Base-by-base conservation (phyloP, 2,113 vertebrate species). In the Tragelaphus strepsiceros region DNA sequence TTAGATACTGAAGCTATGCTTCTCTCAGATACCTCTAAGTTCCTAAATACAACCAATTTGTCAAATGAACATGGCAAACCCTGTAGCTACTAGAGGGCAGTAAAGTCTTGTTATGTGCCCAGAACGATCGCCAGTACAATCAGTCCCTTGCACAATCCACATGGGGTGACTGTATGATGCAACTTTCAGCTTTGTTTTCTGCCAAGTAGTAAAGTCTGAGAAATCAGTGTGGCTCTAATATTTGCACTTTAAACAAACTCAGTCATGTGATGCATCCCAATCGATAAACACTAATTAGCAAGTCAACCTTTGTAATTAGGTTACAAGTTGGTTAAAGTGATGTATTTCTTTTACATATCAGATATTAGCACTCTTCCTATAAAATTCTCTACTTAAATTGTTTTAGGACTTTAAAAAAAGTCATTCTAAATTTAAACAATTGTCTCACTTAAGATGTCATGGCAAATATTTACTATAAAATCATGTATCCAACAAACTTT, bases 21-120 rank as follows among this genome's bases (percentile, higher is more conserved):
- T 95, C 59, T 88, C 58, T 95, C 43, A 84, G 10, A 24, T 17
- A 67, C 58, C 14, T 89, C 74, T n/a, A 89, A 82, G 62, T 94
- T 96, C 26, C 51, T 93, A 64, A 95, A 64, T 82, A 35, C 39
- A 84, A 83, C 83, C 96, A 32, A 93, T 93, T 98, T 94, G 30
- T 35, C 62, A 80, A 90, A 54, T 53, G 59, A 95, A 90, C 95
- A 96, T 98, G 0, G 53, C 98, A 97, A 97, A 94, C 67, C n/a
- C 74, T 78, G 92, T 98, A 98, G 80, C 97, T 99, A 98, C 98
- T 98, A 98, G 98, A 98, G 98, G 98, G 98, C 98, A 98, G 97
- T 97, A 98, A 98, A 98, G 97, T 91, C 97, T 98, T 98, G 86
- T 95, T 94, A 84, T 96, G 96, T 58, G 64, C 84, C 91, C 97